Evolutionary conservation across 1,140 invertebrate genomes (phyloP).

Genomic region (Hetaerina americana): DNA sequence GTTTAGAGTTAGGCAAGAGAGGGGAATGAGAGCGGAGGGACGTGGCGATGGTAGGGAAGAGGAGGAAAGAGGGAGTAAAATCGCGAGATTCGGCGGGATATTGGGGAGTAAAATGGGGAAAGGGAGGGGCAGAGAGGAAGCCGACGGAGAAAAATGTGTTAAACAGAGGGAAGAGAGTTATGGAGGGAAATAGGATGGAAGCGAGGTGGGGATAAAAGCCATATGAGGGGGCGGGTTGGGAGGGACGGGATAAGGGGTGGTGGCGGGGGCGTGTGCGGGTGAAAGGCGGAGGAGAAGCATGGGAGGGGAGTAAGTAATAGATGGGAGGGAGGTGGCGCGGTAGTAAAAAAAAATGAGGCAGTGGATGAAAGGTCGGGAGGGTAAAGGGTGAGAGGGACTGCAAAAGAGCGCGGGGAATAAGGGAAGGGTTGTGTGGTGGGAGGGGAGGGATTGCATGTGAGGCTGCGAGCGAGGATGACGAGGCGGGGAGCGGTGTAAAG

Average conservation of each 20-base stretch:
- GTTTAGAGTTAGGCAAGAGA: no score
- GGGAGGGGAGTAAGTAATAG: neutral
- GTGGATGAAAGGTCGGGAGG: neutral
- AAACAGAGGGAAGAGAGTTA: neutral
- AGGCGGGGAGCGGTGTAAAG: no score
- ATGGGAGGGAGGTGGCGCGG: neutral
- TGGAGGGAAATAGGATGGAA: neutral
- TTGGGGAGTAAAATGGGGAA: neutral
- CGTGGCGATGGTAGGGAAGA: no score
- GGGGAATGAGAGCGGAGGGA: no score
- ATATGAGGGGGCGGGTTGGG: neutral
- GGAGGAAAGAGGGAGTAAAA: no score
- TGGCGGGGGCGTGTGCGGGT: neutral
- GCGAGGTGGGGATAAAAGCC: neutral
- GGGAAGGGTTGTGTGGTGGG: neutral
- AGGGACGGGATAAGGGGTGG: neutral
- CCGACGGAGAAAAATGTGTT: no score
- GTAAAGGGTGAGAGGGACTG: neutral
- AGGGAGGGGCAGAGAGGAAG: neutral
- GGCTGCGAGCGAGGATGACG: no score
- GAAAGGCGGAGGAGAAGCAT: no score
- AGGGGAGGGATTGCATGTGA: neutral
- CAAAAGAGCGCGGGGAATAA: neutral
- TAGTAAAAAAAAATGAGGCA: neutral
- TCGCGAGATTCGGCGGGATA: no score